Conservation (phyloP, 2,113 vertebrate species). For the Brachyhypopomus occidentalis region DNA sequence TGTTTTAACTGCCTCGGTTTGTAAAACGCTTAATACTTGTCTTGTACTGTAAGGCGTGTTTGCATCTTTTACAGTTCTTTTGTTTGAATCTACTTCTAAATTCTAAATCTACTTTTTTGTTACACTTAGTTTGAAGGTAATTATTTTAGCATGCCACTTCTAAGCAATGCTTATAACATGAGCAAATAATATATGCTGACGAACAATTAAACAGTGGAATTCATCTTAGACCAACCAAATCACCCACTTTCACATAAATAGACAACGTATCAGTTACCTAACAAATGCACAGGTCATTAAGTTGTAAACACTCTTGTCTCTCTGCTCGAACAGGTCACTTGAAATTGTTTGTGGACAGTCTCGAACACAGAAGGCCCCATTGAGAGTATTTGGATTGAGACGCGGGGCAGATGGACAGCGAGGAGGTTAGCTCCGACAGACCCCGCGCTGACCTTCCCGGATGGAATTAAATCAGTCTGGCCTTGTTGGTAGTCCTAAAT, state of each 20-base stretch:
- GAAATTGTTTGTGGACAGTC: constrained; percentile 55
- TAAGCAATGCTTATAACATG: not conserved
- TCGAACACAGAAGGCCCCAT: constrained; percentile 72
- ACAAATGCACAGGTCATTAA: constrained; percentile 26
- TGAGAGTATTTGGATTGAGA: constrained; percentile 66
- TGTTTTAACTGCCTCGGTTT: too few species aligned
- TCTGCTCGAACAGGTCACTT: constrained; percentile 29
- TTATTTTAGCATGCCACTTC: too few species aligned
- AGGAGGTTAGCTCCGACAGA: constrained; percentile 69
- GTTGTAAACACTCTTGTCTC: constrained; percentile 35
- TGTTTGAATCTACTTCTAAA: too few species aligned
- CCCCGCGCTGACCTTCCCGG: constrained; percentile 68
- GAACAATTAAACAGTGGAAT: not conserved
- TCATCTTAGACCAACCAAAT: not conserved
- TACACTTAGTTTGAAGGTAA: too few species aligned
- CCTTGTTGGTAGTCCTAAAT: constrained; percentile 68
- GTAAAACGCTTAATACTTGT: too few species aligned
- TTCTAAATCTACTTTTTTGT: too few species aligned
- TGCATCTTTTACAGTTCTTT: too few species aligned
- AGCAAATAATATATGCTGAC: not conserved
- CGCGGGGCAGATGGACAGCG: constrained; percentile 65
- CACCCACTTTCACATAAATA: constrained; percentile 12
- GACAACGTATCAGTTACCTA: constrained; percentile 11
- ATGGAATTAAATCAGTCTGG: constrained; percentile 70
- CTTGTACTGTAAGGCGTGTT: too few species aligned